Conservation (phyloP, 2,113 vertebrate species). For the Puma concolor region DNA sequence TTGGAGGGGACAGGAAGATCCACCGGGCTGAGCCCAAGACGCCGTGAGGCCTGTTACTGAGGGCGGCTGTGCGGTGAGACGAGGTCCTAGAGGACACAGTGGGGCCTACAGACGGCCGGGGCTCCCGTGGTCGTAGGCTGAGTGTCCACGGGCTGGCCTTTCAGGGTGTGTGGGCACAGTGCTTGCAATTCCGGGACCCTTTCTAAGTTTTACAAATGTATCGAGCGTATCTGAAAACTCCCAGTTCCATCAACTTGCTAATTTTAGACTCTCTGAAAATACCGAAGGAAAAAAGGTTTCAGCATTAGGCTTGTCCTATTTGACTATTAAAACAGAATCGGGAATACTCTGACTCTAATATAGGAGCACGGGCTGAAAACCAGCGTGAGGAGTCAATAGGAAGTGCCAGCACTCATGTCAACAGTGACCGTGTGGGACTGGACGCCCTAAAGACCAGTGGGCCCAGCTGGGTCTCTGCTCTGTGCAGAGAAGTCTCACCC, state of each 20-base stretch:
- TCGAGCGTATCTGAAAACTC: not conserved
- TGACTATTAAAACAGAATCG: not conserved
- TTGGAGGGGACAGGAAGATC: not conserved
- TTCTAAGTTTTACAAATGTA: not conserved
- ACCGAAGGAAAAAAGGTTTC: not conserved
- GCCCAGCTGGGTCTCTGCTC: too few species aligned
- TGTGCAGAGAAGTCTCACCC: accelerated
- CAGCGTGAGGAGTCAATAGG: not conserved
- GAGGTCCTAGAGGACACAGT: not conserved
- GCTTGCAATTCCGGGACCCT: not conserved
- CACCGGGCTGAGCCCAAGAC: not conserved
- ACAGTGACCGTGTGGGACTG: too few species aligned
- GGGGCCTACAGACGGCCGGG: too few species aligned
- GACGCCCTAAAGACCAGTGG: accelerated
- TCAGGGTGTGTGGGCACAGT: accelerated
- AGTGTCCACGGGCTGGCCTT: accelerated
- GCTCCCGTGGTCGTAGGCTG: accelerated
- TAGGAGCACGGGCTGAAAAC: not conserved
- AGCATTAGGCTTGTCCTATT: not conserved
- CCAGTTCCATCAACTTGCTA: not conserved
- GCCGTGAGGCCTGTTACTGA: not conserved
- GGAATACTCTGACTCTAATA: not conserved
- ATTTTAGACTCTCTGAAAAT: not conserved
- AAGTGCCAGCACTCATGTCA: too few species aligned
- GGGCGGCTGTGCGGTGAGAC: not conserved